Conservation (phyloP, 2,113 vertebrate species). For the Myanophis thanlyinensis region DNA sequence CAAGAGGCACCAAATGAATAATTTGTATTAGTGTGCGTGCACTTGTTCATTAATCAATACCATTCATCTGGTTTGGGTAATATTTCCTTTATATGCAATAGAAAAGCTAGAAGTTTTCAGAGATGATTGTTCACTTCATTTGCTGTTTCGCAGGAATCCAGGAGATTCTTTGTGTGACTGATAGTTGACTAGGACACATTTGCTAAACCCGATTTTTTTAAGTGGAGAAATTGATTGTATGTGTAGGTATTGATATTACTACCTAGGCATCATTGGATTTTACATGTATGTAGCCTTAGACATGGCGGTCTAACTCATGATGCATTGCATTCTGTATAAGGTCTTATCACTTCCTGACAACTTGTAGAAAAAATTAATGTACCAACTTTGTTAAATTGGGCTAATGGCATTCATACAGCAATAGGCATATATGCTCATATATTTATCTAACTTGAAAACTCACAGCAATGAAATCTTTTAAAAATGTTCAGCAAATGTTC, state of each 20-base stretch:
- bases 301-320: not conserved
- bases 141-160: not conserved
- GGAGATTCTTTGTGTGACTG: not conserved
- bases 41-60: not conserved
- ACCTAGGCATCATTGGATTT: not conserved
- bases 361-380: not conserved
- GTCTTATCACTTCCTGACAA: not conserved
- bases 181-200: not conserved
- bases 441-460: slow-evolving; percentile 10
- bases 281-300: not conserved
- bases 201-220: not conserved
- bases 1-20: rapidly evolving
- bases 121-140: not conserved
- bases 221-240: not conserved
- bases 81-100: not conserved
- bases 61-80: not conserved
- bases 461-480: slow-evolving; percentile 38
- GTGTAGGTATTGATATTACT: not conserved
- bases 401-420: slow-evolving; percentile 8
- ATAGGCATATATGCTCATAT: slow-evolving; percentile 44
- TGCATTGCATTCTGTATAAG: not conserved
- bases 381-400: slow-evolving; percentile 6
- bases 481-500: slow-evolving; percentile 23
- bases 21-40: not conserved
- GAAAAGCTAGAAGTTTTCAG: not conserved